Percentiles rank a stretch among this genome's conserved stretches.
Evolutionary conservation across 2,113 vertebrate genomes (phyloP).

Genomic region (Mystacornis crossleyi): DNA sequence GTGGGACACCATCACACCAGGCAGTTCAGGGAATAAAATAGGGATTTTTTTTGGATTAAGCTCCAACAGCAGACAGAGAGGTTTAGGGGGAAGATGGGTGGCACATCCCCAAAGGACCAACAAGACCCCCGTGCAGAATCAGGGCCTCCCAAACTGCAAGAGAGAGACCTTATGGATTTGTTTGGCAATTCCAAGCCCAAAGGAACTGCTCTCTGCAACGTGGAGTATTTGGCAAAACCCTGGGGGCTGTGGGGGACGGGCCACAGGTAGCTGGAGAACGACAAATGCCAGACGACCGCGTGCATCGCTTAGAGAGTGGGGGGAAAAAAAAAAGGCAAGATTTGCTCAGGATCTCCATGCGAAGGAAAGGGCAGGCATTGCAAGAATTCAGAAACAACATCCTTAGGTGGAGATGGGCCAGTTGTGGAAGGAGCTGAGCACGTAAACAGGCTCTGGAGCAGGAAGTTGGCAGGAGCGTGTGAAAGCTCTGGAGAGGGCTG

Average conservation of each 20-base stretch:
- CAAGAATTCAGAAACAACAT: conserved; percentile 52
- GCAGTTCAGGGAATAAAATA: background rate
- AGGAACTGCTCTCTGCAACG: background rate
- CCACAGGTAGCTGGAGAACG: background rate
- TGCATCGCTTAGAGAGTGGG: background rate
- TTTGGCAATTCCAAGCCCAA: background rate
- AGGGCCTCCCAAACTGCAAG: background rate
- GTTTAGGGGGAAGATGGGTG: background rate
- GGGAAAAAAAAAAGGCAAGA: background rate
- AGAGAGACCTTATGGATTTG: background rate
- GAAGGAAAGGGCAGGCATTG: conserved; percentile 33
- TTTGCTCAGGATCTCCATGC: background rate
- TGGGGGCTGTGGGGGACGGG: rapidly evolving
- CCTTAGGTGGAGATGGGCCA: background rate
- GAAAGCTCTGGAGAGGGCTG: background rate
- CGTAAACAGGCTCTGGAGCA: background rate
- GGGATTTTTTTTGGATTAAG: background rate
- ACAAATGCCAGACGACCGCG: background rate
- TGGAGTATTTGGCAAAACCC: background rate
- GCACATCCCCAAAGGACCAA: background rate
- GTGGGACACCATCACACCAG: background rate
- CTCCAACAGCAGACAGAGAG: rapidly evolving
- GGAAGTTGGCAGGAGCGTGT: background rate
- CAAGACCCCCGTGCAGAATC: background rate
- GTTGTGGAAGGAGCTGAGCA: conserved; percentile 9